These are phyloP conservation scores for Neosilurus hyrtlii DNA, from an alignment of 2,797 vertebrate species.

Conservation along the genomic window DNA sequence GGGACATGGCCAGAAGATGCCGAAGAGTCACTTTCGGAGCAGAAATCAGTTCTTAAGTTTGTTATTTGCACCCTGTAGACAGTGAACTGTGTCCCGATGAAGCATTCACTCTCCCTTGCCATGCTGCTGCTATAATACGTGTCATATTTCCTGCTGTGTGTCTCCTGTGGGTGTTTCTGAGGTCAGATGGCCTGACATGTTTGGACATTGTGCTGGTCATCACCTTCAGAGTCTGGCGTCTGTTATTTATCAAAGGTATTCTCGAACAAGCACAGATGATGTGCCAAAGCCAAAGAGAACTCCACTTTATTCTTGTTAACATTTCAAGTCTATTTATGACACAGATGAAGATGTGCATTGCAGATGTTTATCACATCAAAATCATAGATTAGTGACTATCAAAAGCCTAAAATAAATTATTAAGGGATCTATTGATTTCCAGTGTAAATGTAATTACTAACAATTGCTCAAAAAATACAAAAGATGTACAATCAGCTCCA, in stretches of 20 bases:
- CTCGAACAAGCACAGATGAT: neutral
- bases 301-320: neutral
- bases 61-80: slow-evolving; percentile 22
- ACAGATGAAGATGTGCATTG: neutral
- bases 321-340: too few species aligned
- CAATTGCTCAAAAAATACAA: neutral
- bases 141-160: slow-evolving; percentile 19
- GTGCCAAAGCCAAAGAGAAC: neutral
- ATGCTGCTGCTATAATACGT: neutral
- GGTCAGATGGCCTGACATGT: slow-evolving; percentile 16
- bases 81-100: neutral
- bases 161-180: slow-evolving; percentile 13
- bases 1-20: slow-evolving; percentile 55
- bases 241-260: slow-evolving; percentile 10
- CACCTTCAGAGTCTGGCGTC: neutral
- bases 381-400: neutral
- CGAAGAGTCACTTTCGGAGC: slow-evolving; percentile 55
- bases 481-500: neutral
- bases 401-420: neutral
- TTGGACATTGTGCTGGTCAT: slow-evolving; percentile 24
- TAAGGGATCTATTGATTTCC: neutral
- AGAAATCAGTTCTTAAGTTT: slow-evolving; percentile 27
- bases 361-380: neutral
- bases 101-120: neutral
- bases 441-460: slow-evolving; percentile 14